Percentiles rank a stretch among this genome's conserved stretches.
phyloP scores from a whole-genome alignment of 2,888 invertebrate genomes.

The Mellilla xanthometata region DNA sequence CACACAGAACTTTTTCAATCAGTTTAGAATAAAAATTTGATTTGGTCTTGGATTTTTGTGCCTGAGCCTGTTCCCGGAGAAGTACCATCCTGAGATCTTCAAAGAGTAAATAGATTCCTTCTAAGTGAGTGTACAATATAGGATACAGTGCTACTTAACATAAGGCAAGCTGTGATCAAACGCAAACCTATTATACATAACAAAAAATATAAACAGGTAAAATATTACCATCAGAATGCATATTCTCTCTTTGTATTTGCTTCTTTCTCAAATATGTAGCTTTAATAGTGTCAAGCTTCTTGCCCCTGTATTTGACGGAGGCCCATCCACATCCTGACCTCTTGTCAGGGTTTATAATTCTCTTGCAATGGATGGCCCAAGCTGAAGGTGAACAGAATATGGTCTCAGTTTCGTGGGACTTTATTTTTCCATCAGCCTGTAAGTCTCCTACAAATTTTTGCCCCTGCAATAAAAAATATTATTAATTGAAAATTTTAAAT shows the following conservation, averaged over 20 bases:
- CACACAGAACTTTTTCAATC: too few relatives aligned
- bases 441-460: conserved; percentile 95
- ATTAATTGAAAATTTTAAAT: too few relatives aligned
- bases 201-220: too few relatives aligned
- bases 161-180: too few relatives aligned
- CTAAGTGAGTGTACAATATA: too few relatives aligned
- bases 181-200: too few relatives aligned
- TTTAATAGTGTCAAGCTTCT: conserved; percentile 94
- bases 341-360: conserved; percentile 95
- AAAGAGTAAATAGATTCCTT: too few relatives aligned
- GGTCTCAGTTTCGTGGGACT: conserved; percentile 93
- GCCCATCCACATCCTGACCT: conserved; percentile 97
- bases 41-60: too few relatives aligned
- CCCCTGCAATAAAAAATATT: conserved; percentile 85
- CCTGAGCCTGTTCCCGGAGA: too few relatives aligned
- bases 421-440: conserved; percentile 92
- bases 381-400: conserved; percentile 95
- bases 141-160: too few relatives aligned
- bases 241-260: conserved; percentile 81
- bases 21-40: too few relatives aligned
- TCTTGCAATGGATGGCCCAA: conserved; percentile 96
- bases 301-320: conserved; percentile 93
- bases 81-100: too few relatives aligned
- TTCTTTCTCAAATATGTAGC: conserved; percentile 91
- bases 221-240: conserved; percentile 76